Percentiles rank a stretch among this genome's conserved stretches.
phyloP scores from a whole-genome alignment of 1,140 invertebrate species.

The Procambarus virginalis region DNA sequence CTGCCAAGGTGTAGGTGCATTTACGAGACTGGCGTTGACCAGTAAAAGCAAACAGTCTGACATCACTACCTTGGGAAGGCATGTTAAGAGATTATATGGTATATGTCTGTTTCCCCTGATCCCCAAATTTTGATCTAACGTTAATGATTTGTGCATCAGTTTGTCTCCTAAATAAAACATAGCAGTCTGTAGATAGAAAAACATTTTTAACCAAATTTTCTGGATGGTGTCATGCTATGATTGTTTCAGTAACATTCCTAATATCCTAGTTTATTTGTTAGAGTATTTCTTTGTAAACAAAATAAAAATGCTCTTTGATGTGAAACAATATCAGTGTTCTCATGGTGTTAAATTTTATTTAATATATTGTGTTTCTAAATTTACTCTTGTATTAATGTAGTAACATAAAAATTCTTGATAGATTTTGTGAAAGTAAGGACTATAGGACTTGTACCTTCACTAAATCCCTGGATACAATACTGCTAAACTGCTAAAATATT shows the following conservation, averaged over 20 bases:
- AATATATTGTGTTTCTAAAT: no score
- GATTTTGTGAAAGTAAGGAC: no score
- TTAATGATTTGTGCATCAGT: not conserved
- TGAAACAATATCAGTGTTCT: no score
- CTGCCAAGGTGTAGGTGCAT: no score
- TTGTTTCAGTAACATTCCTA: not conserved
- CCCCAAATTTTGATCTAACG: not conserved
- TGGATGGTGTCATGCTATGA: not conserved
- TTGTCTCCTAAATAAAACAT: not conserved
- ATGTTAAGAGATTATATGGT: not conserved
- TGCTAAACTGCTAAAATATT: no score
- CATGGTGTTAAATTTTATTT: no score
- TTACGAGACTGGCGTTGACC: not conserved
- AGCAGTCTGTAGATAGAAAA: not conserved
- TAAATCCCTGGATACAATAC: no score
- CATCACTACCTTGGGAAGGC: constrained; percentile 20
- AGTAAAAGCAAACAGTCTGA: not conserved
- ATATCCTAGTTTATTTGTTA: not conserved
- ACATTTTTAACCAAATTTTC: not conserved
- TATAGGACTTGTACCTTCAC: no score
- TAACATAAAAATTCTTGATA: no score
- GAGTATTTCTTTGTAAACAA: no score
- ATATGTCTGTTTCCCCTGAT: not conserved
- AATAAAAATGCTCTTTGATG: no score
- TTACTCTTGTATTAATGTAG: no score